Conservation (phyloP, 37 sponge, comb jelly and placozoan genomes). For the Cliona cf. orientalis region DNA sequence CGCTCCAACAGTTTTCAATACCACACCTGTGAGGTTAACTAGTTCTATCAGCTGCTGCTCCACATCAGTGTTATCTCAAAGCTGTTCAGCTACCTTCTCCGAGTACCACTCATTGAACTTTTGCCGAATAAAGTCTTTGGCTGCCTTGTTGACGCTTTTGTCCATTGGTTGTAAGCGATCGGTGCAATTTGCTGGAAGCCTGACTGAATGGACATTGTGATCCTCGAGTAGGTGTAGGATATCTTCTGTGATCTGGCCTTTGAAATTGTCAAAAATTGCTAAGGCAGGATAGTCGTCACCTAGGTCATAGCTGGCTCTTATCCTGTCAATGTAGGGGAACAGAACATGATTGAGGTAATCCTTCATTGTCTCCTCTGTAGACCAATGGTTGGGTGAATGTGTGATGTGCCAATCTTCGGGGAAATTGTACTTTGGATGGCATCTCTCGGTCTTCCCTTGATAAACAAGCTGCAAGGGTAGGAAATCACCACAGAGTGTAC, state of each 20-base stretch:
- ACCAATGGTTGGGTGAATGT: slow-evolving; percentile 56
- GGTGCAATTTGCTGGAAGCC: slow-evolving; percentile 51
- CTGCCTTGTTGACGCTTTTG: slow-evolving; percentile 47
- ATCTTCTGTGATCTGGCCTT: slow-evolving; percentile 36
- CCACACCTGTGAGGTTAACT: too few species aligned
- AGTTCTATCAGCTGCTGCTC: too few species aligned
- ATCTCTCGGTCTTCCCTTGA: slow-evolving; percentile 38
- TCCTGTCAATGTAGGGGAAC: slow-evolving; percentile 27
- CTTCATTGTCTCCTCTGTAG: slow-evolving; percentile 50
- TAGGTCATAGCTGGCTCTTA: slow-evolving; percentile 1
- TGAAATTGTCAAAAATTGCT: slow-evolving; percentile 46
- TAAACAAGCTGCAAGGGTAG: slow-evolving; percentile 58
- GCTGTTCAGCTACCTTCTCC: slow-evolving; percentile 20
- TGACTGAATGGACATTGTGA: slow-evolving; percentile 17
- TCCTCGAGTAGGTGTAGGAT: slow-evolving; percentile 20
- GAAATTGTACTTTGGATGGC: too few species aligned
- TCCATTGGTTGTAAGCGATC: slow-evolving; percentile 49
- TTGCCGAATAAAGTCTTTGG: slow-evolving; percentile 37
- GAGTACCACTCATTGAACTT: slow-evolving; percentile 45
- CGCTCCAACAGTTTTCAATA: slow-evolving; percentile 37
- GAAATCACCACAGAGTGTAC: slow-evolving; percentile 37
- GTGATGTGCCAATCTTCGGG: too few species aligned
- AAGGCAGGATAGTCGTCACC: slow-evolving; percentile 23
- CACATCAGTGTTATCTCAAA: not conserved
- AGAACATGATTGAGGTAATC: slow-evolving; percentile 24